A percentile compares a stretch with the other conserved stretches of the same genome.
Conservation (phyloP, 2,888 invertebrate genomes). For the Amphipyra tragopoginis region DNA sequence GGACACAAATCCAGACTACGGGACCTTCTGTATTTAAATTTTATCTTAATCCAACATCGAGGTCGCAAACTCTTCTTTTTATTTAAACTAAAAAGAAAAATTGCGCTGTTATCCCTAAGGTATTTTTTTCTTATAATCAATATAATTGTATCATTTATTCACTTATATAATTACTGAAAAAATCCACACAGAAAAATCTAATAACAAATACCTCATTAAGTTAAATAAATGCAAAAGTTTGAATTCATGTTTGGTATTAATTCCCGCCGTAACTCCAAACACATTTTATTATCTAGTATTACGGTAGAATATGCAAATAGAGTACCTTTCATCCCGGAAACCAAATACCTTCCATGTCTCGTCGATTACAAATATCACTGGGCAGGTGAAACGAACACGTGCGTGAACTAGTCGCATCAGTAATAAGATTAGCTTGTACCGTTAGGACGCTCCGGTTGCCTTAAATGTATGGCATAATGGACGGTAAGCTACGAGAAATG, state of each 20-base stretch:
- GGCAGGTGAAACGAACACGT: constrained; percentile 32
- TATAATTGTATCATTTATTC: constrained; percentile 89
- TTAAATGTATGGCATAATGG: constrained; percentile 11
- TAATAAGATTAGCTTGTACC: constrained; percentile 41
- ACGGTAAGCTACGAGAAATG: constrained; percentile 17
- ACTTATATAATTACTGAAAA: too few species aligned
- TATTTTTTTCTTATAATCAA: constrained; percentile 93
- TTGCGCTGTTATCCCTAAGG: constrained; percentile 96
- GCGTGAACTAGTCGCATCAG: constrained; percentile 37
- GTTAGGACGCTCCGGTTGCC: constrained; percentile 26
- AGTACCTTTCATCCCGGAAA: too few species aligned
- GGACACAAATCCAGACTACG: too few species aligned
- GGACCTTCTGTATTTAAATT: constrained; percentile 92
- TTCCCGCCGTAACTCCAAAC: too few species aligned
- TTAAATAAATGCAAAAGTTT: too few species aligned
- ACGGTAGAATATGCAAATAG: too few species aligned
- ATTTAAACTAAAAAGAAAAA: constrained; percentile 93
- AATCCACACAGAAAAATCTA: too few species aligned
- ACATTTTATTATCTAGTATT: too few species aligned
- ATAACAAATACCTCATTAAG: too few species aligned
- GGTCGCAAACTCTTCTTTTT: constrained; percentile 94
- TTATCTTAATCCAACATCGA: constrained; percentile 96
- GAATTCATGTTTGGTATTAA: too few species aligned
- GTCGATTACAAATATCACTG: neutral
- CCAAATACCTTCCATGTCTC: too few species aligned